Percentiles rank a stretch among this genome's conserved stretches.
Evolutionary conservation across 1,140 invertebrate species (phyloP).

Genomic region (Camponotus vicinus): DNA sequence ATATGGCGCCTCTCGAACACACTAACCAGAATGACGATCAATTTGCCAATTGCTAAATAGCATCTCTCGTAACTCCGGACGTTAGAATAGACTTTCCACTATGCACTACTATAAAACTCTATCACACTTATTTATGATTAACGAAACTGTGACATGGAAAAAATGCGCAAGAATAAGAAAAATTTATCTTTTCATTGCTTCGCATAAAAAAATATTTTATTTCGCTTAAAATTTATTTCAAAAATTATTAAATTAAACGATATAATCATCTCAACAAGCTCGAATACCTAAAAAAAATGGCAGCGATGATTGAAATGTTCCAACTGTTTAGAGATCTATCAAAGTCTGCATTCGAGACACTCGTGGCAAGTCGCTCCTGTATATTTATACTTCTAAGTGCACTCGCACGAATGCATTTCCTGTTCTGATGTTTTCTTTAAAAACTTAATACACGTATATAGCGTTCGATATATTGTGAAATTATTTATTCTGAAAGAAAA

Average conservation of each 20-base stretch:
- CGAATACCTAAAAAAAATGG: neutral
- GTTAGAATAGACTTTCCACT: constrained; percentile 63
- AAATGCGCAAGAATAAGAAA: constrained; percentile 11
- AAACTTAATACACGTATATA: neutral
- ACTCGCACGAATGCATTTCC: constrained; percentile 1
- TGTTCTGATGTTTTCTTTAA: constrained; percentile 32
- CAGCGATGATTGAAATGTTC: constrained; percentile 6
- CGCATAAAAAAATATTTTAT: neutral
- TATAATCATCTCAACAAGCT: constrained; percentile 63
- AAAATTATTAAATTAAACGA: constrained; percentile 32
- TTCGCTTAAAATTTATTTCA: constrained; percentile 16
- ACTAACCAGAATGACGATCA: constrained; percentile 65
- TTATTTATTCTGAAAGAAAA: neutral
- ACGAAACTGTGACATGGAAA: neutral
- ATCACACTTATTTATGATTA: constrained; percentile 29
- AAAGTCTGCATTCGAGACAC: constrained; percentile 38
- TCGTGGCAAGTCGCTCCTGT: constrained; percentile 43
- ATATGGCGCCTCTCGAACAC: constrained; percentile 70
- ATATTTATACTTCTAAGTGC: constrained; percentile 63
- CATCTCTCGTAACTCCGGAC: constrained; percentile 66
- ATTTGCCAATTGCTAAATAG: constrained; percentile 70
- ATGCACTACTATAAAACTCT: constrained; percentile 31
- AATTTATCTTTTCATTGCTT: constrained; percentile 6
- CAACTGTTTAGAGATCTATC: neutral
- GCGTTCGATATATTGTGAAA: neutral